Evolutionary conservation across 2,797 vertebrate species (phyloP).

Genomic region (Moxostoma hubbsi): DNA sequence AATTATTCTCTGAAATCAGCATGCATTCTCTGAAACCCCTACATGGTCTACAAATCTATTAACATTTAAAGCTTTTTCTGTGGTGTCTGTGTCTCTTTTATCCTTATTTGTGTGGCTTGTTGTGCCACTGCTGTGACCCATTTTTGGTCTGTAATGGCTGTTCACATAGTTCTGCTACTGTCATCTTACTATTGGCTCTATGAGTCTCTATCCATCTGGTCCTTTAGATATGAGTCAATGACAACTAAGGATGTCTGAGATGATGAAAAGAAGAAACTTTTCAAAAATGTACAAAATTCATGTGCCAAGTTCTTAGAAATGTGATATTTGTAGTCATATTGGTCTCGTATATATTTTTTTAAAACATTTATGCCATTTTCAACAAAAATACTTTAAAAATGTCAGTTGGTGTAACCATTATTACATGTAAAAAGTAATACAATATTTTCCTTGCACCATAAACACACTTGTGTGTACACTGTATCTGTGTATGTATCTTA

Average conservation of each 20-base stretch:
- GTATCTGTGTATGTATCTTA: too few relatives aligned
- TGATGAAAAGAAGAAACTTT: too few relatives aligned
- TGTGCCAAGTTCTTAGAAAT: too few relatives aligned
- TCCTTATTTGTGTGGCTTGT: background rate
- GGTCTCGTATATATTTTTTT: too few relatives aligned
- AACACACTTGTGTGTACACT: too few relatives aligned
- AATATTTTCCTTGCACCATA: too few relatives aligned
- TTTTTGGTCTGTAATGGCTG: constrained; percentile 16
- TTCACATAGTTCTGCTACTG: constrained; percentile 29
- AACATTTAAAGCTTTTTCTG: constrained; percentile 2
- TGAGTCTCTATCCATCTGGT: constrained; percentile 26
- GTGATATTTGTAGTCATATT: too few relatives aligned
- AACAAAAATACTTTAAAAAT: too few relatives aligned
- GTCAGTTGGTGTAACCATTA: background rate
- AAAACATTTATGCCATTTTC: too few relatives aligned
- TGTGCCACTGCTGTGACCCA: constrained; percentile 30
- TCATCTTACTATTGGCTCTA: constrained; percentile 11
- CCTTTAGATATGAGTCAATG: constrained; percentile 5
- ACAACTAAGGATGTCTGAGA: too few relatives aligned
- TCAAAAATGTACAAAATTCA: too few relatives aligned
- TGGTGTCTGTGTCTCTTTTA: background rate
- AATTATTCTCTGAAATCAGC: constrained; percentile 8
- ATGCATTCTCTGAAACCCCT: constrained; percentile 20
- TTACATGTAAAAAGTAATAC: too few relatives aligned
- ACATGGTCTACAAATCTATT: constrained; percentile 7